Base-by-base conservation (phyloP, 2,888 invertebrate species). In the Pandemis corylana region DNA sequence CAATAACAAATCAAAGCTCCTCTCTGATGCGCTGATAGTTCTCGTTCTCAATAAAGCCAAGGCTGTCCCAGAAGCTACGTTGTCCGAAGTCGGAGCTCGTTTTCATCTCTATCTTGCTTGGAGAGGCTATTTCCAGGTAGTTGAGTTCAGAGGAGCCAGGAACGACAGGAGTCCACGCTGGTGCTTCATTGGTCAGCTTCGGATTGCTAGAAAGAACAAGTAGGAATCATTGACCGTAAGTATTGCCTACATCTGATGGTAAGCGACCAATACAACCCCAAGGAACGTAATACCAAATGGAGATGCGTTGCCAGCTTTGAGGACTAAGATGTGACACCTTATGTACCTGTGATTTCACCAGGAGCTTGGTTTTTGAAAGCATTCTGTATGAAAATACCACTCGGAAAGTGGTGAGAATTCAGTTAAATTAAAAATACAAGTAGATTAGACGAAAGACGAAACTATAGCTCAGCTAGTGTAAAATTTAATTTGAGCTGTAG, bases 21-120 rank as follows among this genome's bases (percentile, higher is more conserved):
- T 93, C 92, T 78, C 79, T 93, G 42, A 87, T 41, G 74, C 82
- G 71, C 12, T 89, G 81, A 76, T 87, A 91, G 67, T 92, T 90
- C 80, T 95, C 94, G 83, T 96, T 96, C 84, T 96, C 96, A 41
- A 93, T 83, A 51, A 96, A 95, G 0, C 95, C 94, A 0, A 96
- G 90, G 9, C 90, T 92, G 79, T 95, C 93, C 96, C 96, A 96
- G 87, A 96, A 96, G 53, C 94, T 82, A 44, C 89, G 90, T 41
- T 95, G 92, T 0, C 95, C 96, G 76, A 96, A 92, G 81, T 95
- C 93, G 0, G 87, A 81, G 73, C 86, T 88, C 5, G 87, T 82
- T 72, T 91, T 91, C 91, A 96, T 95, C 53, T 86, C 80, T 6
- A 85, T 80, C 61, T 91, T 85, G 9, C 87, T 87, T 0, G 95